Percentiles rank a stretch among this genome's conserved stretches.
These are phyloP conservation scores for Salvelinus alpinus DNA, from an alignment of 2,113 vertebrate genomes.

Conservation along the genomic window DNA sequence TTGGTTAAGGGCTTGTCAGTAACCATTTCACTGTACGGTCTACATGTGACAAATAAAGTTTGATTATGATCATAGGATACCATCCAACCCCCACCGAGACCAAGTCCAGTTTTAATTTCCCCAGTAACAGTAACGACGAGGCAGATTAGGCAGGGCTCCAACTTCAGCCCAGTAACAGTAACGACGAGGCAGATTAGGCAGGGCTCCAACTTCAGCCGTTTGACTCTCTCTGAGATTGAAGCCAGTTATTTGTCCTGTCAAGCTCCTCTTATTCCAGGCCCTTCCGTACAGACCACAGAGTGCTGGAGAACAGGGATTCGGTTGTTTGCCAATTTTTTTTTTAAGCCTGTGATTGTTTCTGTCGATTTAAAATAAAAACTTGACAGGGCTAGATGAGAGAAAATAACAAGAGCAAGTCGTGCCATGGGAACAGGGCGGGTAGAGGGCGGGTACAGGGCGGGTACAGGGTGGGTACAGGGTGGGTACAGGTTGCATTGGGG, in stretches of 20 bases:
- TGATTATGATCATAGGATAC: slow-evolving; percentile 18
- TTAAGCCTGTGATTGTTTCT: slow-evolving; percentile 56
- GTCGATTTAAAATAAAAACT: slow-evolving; percentile 33
- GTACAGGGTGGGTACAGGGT: not conserved
- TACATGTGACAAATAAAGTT: too few relatives aligned
- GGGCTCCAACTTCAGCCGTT: slow-evolving; percentile 17
- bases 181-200: slow-evolving; percentile 4
- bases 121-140: not conserved
- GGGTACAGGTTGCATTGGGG: not conserved
- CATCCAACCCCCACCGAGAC: slow-evolving; percentile 7
- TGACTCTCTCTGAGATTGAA: slow-evolving; percentile 20
- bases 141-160: slow-evolving; percentile 7
- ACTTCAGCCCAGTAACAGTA: slow-evolving; percentile 6
- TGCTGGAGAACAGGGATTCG: slow-evolving; percentile 33
- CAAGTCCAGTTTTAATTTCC: slow-evolving; percentile 3
- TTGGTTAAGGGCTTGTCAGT: too few relatives aligned
- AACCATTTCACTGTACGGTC: too few relatives aligned
- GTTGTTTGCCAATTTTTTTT: slow-evolving; percentile 42
- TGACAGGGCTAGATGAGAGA: slow-evolving; percentile 32
- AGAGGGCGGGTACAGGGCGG: not conserved
- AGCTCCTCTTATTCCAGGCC: slow-evolving; percentile 25
- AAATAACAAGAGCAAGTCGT: slow-evolving; percentile 52
- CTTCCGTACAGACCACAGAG: slow-evolving; percentile 47
- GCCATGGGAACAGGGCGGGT: slow-evolving; percentile 3
- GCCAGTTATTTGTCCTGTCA: slow-evolving; percentile 49